Evolutionary conservation across 1,140 invertebrate genomes (phyloP), one percentile per base, ranked within the genome.

Genomic region (Zaprionus vittiger): DNA sequence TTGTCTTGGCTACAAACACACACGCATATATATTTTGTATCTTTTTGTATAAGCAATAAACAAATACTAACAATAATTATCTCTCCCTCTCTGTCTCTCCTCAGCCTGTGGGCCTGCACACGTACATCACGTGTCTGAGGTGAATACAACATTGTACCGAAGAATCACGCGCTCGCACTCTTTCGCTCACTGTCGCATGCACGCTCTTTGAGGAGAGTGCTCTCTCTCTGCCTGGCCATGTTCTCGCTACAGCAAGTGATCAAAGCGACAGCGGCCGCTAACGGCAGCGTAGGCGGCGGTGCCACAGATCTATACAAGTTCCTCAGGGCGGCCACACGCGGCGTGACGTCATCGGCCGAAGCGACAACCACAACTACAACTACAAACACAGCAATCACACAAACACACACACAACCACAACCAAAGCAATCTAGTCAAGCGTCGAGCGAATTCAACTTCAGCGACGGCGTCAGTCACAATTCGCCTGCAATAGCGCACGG

Each of bases 231-330:
- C 20, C 7, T 66, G 38, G 54, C 44, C 47, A 92, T 92, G 91
- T 81, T 84, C 73, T 90, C 91, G 24, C 75, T 81, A 66, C 91
- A 92, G 80, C 91, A 92, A 78, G 52, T 92, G 78, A 79, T 91
- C 76, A 85, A 90, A 83, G 83, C 81, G 56, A 71, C 81, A 24
- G 73, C 47, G 11, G 65, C 69, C 20, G 34, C 65, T 57, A 74
- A 63, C 68, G 38, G 54, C 24, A 44, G 72, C 47, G 57, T 73
- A 47, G 63, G 70, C 41, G 63, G 70, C 52, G 34, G 62, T 49
- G 56, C 55, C 31, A 44, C 34, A 55, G 72, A 79, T 75, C 66
- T 79, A 41, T 75, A 62, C 65, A 70, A 79, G 76, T 70, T 75
- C 63, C 70, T 77, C 11, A 77, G 44, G 17, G 54, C 28, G 22